Evolutionary conservation across 1,140 invertebrate species (phyloP), one percentile per base, ranked within the genome.

Genomic region (Xylocopa sonorina): DNA sequence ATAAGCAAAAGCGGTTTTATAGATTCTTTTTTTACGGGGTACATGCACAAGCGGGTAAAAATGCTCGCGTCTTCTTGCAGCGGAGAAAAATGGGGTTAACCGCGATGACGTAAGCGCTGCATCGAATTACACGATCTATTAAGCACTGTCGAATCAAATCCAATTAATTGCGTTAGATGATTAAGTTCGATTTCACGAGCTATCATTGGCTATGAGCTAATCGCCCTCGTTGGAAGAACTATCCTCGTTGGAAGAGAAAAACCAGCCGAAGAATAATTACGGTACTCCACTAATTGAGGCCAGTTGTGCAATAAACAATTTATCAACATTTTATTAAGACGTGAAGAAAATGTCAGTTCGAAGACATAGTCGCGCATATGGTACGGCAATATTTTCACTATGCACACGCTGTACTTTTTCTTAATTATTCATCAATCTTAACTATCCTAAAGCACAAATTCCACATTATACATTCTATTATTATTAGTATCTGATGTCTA

Each of bases 161-260:
- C 51, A 68, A 68, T 67, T 57, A 64, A 57, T 43, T 53, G 38
- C 60, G 21, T 75, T 66, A 66, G 73, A 75, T 51, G 48, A 75
- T 43, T 62, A 64, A 66, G 64, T 68, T 76, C 53, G 62, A 76
- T 67, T 46, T 53, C 41, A 29, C 53, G 21, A 57, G 24, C 29
- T 55, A 55, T 21, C 21, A 66, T 34, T 32, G 53, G 18, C 38
- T 34, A 9, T 21, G 50, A 34, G 51, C 38, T 53, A 43, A 75
- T 64, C 41, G 6, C 5, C 21, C 16, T 67, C 73, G 50, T 66
- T 67, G 41, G 16, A 14, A 62, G 21, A 6, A 60, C 48, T 16
- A 50, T 51, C 51, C 64, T 18, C 32, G 12, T 67, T 48, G 5
- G 5, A 34, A 34, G 1, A 14, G 14, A 38, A 16, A 24, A 67